phyloP scores from a whole-genome alignment of 2,888 invertebrate genomes.

The Diadromus collaris region DNA sequence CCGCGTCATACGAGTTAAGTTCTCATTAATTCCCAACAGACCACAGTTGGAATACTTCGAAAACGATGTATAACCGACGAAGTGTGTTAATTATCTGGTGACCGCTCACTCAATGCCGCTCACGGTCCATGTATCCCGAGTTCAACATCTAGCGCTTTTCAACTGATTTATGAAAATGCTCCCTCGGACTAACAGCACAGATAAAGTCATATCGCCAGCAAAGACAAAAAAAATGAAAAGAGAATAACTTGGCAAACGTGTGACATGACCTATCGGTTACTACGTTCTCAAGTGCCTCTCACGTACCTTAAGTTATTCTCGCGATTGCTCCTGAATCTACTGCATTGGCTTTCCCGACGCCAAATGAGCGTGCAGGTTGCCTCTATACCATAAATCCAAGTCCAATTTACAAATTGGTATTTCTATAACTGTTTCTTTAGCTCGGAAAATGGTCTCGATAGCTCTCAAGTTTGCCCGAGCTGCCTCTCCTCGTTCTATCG shows the following conservation, averaged over 20 bases:
- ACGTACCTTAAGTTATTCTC: conserved; percentile 47
- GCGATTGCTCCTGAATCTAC: conserved; percentile 29
- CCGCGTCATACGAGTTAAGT: background rate
- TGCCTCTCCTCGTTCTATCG: conserved; percentile 13
- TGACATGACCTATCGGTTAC: conserved; percentile 41
- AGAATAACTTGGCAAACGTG: conserved; percentile 40
- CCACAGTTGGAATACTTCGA: background rate
- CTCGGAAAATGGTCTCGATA: conserved; percentile 20
- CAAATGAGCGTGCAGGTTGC: conserved; percentile 25
- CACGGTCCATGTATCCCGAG: background rate
- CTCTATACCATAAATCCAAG: conserved; percentile 45
- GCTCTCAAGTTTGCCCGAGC: background rate
- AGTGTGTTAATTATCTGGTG: conserved; percentile 13
- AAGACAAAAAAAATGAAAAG: conserved; percentile 3
- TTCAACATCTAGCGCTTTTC: background rate
- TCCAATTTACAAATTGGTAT: conserved; percentile 57
- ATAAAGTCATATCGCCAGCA: conserved; percentile 41
- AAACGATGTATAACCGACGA: conserved; percentile 29
- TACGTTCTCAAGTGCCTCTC: conserved; percentile 36
- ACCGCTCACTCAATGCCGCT: conserved; percentile 15
- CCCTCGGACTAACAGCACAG: conserved; percentile 7
- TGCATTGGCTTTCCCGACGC: conserved; percentile 32
- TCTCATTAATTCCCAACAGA: background rate
- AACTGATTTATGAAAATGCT: conserved; percentile 42
- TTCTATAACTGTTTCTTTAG: conserved; percentile 47